phyloP scores from a whole-genome alignment of 2,888 invertebrate genomes.

The Morpho helenor region DNA sequence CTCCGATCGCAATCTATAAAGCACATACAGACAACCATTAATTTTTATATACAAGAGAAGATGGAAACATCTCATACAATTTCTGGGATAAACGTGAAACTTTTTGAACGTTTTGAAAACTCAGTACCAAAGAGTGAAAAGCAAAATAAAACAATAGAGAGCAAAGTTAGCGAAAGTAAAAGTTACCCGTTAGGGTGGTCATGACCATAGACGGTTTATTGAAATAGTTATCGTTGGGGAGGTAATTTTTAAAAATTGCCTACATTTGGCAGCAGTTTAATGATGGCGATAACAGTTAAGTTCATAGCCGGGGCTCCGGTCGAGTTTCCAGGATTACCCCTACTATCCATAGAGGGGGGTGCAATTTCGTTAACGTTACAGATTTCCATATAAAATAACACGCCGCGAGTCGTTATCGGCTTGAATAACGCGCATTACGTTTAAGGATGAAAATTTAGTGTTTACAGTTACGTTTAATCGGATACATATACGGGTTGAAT shows the following conservation, averaged over 20 bases:
- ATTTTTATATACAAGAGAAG: no score
- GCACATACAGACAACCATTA: no score
- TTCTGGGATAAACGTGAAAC: background rate
- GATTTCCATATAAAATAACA: constrained; percentile 51
- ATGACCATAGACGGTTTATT: constrained; percentile 70
- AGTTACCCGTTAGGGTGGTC: constrained; percentile 62
- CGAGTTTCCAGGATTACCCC: constrained; percentile 60
- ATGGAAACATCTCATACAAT: background rate
- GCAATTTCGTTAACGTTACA: constrained; percentile 63
- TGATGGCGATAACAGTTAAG: constrained; percentile 72
- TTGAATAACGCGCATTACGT: constrained; percentile 20
- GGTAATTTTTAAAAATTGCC: constrained; percentile 73
- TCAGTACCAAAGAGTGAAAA: constrained; percentile 35
- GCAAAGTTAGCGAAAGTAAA: constrained; percentile 65
- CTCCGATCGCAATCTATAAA: no score
- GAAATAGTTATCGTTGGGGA: constrained; percentile 65
- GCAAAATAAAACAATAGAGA: constrained; percentile 30
- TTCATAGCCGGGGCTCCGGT: constrained; percentile 67
- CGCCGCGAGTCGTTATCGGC: constrained; percentile 24
- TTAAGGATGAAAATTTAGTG: constrained; percentile 14
- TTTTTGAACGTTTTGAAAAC: constrained; percentile 32
- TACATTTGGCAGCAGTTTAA: constrained; percentile 68
- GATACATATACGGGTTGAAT: no score
- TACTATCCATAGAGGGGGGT: constrained; percentile 62
- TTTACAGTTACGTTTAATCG: constrained; percentile 9